Percentiles rank a stretch among this genome's conserved stretches.
Conservation (phyloP, 2,113 vertebrate genomes). For the Sclerurus mexicanus region DNA sequence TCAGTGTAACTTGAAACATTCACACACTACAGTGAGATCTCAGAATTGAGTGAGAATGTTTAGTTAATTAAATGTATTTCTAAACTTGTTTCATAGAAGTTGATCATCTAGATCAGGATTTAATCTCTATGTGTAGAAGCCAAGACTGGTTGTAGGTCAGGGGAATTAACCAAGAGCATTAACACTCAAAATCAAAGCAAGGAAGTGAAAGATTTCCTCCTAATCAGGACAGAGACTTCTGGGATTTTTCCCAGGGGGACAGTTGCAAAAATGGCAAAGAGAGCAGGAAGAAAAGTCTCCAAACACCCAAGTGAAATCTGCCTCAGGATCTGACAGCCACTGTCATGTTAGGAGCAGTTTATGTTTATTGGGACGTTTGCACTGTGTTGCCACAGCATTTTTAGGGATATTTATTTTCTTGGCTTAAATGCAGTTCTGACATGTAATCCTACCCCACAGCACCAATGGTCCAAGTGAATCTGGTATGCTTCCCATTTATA, state of each 20-base stretch:
- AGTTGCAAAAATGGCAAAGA: neutral
- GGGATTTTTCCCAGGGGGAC: neutral
- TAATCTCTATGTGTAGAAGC: neutral
- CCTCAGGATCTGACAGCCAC: neutral
- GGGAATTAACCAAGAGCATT: conserved; percentile 11
- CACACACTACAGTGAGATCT: neutral
- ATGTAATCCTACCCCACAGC: neutral
- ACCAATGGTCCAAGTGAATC: neutral
- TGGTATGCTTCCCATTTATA: neutral
- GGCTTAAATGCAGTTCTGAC: neutral
- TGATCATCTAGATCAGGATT: conserved; percentile 19
- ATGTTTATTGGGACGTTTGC: neutral
- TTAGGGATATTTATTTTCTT: neutral
- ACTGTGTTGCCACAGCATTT: neutral
- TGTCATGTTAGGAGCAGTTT: neutral
- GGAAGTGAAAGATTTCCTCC: conserved; percentile 55
- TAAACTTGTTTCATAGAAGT: neutral
- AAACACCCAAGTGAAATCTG: neutral
- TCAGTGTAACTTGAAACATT: neutral
- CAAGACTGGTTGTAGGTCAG: conserved; percentile 47
- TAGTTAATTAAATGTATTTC: conserved; percentile 14
- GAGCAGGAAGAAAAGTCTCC: neutral
- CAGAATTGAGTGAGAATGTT: neutral
- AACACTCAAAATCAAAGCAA: conserved; percentile 27
- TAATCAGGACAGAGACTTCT: conserved; percentile 32